Evolutionary conservation across 2,113 vertebrate species (phyloP).

Genomic region (Poeciliopsis turrubarensis): DNA sequence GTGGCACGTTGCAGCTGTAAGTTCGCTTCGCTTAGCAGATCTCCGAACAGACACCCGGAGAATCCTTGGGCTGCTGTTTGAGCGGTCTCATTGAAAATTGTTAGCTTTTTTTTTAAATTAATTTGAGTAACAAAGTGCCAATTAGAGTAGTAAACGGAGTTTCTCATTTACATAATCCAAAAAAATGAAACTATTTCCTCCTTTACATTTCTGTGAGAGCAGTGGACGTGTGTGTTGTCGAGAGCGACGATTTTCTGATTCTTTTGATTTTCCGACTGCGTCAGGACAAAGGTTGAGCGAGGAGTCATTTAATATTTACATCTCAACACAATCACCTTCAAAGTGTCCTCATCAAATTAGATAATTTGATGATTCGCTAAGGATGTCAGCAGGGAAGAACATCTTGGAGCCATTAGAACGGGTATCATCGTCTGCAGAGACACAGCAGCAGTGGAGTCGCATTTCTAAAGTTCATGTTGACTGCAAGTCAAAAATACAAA

Average conservation of each 20-base stretch:
- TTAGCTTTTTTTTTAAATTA: neutral
- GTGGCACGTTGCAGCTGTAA: conserved; percentile 1
- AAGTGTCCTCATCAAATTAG: neutral
- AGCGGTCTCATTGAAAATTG: neutral
- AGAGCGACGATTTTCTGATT: neutral
- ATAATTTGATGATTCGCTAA: neutral
- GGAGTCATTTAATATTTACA: neutral
- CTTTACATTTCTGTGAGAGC: neutral
- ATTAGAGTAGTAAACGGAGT: neutral
- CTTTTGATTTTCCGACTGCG: neutral
- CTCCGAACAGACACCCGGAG: conserved; percentile 2
- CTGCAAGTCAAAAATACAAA: neutral
- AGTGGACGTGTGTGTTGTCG: neutral
- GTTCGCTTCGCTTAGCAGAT: conserved; percentile 4
- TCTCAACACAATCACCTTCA: neutral
- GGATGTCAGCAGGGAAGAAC: neutral
- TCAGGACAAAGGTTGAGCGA: neutral
- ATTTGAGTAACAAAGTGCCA: neutral
- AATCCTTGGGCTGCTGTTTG: neutral
- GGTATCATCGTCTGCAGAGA: neutral
- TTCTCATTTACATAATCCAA: neutral
- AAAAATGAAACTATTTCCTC: neutral
- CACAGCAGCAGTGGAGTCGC: neutral
- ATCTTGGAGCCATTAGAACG: neutral
- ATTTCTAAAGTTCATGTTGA: neutral